Conservation (phyloP, 2,797 vertebrate species). For the Arrhamphus sclerolepis region DNA sequence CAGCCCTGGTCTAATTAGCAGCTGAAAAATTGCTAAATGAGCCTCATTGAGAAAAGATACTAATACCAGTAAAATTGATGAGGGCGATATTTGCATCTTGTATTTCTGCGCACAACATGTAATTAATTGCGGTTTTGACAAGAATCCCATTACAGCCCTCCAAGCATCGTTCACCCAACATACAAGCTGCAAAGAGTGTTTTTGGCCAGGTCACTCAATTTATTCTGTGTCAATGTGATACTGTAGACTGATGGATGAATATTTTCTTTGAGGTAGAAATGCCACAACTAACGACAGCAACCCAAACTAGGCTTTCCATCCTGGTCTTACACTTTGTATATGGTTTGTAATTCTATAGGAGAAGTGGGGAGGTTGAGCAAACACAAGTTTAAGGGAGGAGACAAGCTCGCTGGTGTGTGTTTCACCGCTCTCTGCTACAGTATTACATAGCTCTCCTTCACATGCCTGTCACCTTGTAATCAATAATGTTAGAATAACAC, state of each 20-base stretch:
- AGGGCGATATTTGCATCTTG: slow-evolving; percentile 1
- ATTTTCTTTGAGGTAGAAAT: slow-evolving; percentile 62
- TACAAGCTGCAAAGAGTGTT: slow-evolving; percentile 4
- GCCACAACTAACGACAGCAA: slow-evolving; percentile 54
- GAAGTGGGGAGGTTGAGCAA: slow-evolving; percentile 62
- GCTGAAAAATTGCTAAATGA: background rate
- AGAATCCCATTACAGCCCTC: slow-evolving; percentile 17
- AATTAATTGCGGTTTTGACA: slow-evolving; percentile 11
- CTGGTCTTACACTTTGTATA: slow-evolving; percentile 50
- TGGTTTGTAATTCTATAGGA: slow-evolving; percentile 70
- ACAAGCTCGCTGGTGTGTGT: slow-evolving; percentile 50
- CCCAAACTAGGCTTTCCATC: slow-evolving; percentile 55
- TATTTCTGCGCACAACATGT: slow-evolving; percentile 9
- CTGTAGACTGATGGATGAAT: slow-evolving; percentile 67
- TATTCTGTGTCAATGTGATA: slow-evolving; percentile 32
- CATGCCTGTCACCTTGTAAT: slow-evolving; percentile 66
- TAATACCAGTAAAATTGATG: background rate
- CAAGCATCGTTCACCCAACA: background rate
- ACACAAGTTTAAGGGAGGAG: slow-evolving; percentile 61
- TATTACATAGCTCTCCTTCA: slow-evolving; percentile 69
- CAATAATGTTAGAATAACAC: slow-evolving; percentile 69
- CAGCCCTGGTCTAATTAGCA: background rate
- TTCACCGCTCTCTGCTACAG: slow-evolving; percentile 57
- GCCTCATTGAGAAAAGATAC: background rate
- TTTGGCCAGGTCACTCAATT: slow-evolving; percentile 33